phyloP scores from a whole-genome alignment of 92 coral and sea anemone genomes.

The Phenganax subtilis region DNA sequence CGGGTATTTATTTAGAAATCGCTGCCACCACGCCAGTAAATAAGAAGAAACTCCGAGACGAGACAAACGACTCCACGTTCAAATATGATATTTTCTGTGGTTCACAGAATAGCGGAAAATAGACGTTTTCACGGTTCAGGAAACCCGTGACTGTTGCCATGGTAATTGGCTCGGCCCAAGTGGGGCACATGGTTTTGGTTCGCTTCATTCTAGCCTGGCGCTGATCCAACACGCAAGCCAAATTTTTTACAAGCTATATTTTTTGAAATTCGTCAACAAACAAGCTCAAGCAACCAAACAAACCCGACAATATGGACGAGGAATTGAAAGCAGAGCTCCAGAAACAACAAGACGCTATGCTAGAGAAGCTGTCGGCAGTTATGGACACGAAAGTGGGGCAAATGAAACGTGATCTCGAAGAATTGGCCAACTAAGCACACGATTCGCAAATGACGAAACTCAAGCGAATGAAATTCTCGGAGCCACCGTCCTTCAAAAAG shows the following conservation, averaged over 20 bases:
- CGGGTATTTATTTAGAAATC: too few species aligned
- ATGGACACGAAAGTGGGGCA: conserved; percentile 48
- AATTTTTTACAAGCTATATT: neutral
- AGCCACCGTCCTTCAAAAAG: conserved; percentile 46
- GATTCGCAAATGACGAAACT: conserved; percentile 40
- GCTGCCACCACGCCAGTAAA: too few species aligned
- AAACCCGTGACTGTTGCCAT: too few species aligned
- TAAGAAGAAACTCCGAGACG: too few species aligned
- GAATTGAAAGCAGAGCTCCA: conserved; percentile 29
- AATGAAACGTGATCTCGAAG: conserved; percentile 45
- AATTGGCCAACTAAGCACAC: conserved; percentile 30
- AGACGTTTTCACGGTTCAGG: too few species aligned
- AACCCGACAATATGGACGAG: conserved; percentile 14
- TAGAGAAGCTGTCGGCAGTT: conserved; percentile 44
- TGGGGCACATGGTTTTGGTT: neutral
- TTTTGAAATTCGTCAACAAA: neutral
- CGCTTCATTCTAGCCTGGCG: neutral
- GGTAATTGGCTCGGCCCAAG: neutral
- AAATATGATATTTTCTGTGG: too few species aligned
- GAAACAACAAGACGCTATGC: conserved; percentile 39
- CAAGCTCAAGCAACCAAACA: neutral
- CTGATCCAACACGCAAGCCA: neutral
- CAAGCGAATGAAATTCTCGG: conserved; percentile 50
- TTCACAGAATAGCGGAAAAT: too few species aligned
- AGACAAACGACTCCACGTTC: too few species aligned